Conservation (phyloP, 2,797 vertebrate genomes). For the Mormyrops attenuatus region DNA sequence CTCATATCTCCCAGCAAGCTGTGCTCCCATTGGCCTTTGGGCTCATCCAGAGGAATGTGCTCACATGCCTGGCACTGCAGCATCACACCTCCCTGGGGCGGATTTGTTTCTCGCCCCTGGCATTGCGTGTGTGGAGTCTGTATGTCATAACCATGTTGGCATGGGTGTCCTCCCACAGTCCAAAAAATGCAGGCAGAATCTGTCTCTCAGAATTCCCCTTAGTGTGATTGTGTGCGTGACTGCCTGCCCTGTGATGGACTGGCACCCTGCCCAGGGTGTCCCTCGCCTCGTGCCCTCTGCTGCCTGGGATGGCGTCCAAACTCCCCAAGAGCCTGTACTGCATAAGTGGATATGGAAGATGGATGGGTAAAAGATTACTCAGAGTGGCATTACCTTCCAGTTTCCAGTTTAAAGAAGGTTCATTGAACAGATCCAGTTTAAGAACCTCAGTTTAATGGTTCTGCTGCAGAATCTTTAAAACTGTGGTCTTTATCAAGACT, state of each 20-base stretch:
- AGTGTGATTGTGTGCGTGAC: conserved; percentile 6
- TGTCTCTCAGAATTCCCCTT: not conserved
- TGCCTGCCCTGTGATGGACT: not conserved
- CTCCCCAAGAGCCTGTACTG: not conserved
- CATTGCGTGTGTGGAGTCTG: not conserved
- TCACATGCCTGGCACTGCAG: not conserved
- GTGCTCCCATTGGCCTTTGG: not conserved
- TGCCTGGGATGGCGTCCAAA: not conserved
- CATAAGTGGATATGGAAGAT: not conserved
- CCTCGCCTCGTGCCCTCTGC: not conserved
- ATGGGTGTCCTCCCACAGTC: not conserved
- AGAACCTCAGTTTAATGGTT: not conserved
- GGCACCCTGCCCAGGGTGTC: not conserved
- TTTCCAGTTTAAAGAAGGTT: not conserved
- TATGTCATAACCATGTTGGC: not conserved
- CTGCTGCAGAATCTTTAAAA: not conserved
- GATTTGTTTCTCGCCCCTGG: not conserved
- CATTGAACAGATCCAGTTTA: not conserved
- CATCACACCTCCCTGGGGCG: not conserved
- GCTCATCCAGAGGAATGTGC: not conserved
- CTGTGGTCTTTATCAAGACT: not conserved
- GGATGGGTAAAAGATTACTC: not conserved
- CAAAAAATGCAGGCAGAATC: not conserved
- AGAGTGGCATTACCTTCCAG: not conserved
- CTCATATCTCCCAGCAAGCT: not conserved